Conservation (phyloP, 1,140 invertebrate species). For the Dysdera silvatica region DNA sequence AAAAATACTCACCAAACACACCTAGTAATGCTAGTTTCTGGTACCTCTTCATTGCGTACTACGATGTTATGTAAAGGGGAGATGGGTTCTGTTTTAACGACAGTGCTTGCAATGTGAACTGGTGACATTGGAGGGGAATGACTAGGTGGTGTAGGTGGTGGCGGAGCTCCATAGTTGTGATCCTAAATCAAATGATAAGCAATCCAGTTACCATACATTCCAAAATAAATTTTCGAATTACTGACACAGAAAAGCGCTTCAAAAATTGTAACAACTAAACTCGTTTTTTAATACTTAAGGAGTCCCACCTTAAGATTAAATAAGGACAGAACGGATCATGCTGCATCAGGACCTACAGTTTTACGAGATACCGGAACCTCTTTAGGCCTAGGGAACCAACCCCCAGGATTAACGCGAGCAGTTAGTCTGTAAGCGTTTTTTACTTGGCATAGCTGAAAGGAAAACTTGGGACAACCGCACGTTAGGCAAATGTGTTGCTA, state of each 20-base stretch:
- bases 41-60: conserved; percentile 58
- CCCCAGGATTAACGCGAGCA: background rate
- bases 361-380: too few species aligned
- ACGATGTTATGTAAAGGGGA: conserved; percentile 57
- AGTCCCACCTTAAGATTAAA: too few species aligned
- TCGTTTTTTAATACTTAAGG: background rate
- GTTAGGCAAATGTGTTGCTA: too few species aligned
- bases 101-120: conserved; percentile 28
- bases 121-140: conserved; percentile 50
- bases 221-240: background rate
- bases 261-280: background rate
- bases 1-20: conserved; percentile 64
- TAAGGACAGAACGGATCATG: background rate
- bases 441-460: too few species aligned
- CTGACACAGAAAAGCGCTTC: background rate
- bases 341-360: too few species aligned
- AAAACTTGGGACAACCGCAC: too few species aligned
- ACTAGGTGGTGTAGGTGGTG: conserved; percentile 54
- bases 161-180: conserved; percentile 68
- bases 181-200: conserved; percentile 56
- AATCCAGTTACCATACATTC: background rate
- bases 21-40: conserved; percentile 76
- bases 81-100: conserved; percentile 35
- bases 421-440: too few species aligned
- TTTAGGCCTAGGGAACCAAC: too few species aligned